Evolutionary conservation across 2,888 invertebrate genomes (phyloP).

Genomic region (Germaria angustata): DNA sequence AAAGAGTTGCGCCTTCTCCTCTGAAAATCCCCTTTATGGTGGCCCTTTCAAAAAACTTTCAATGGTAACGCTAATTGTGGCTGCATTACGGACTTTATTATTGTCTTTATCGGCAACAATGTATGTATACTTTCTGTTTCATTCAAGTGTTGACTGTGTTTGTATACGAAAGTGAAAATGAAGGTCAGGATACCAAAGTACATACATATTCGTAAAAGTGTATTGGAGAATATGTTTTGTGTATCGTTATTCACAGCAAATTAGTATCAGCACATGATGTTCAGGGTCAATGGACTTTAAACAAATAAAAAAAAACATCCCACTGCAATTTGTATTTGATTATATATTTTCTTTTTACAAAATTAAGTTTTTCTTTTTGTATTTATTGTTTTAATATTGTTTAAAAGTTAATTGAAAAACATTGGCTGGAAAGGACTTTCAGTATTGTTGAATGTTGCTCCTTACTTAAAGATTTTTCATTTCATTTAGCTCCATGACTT

Average conservation of each 20-base stretch:
- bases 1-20: too few species aligned
- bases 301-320: slow-evolving; percentile 15
- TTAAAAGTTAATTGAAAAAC: not conserved
- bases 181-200: not conserved
- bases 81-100: not conserved
- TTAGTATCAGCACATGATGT: slow-evolving; percentile 34
- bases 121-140: not conserved
- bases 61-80: too few species aligned
- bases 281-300: slow-evolving; percentile 40
- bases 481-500: too few species aligned
- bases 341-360: not conserved
- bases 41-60: too few species aligned
- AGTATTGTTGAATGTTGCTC: slow-evolving; percentile 16
- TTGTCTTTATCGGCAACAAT: not conserved
- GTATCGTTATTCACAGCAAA: slow-evolving; percentile 10
- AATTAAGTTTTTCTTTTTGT: too few species aligned
- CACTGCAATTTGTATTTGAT: slow-evolving; percentile 15
- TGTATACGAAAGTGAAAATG: not conserved
- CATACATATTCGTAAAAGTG: too few species aligned
- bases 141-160: not conserved
- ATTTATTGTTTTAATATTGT: not conserved
- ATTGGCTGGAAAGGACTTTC: slow-evolving; percentile 1
- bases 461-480: slow-evolving; percentile 16
- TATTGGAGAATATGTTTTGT: not conserved
- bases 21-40: too few species aligned